Evolutionary conservation across 92 coral and sea anemone species (phyloP), one percentile per base, ranked within the genome.

Genomic region (Bergia sp.): DNA sequence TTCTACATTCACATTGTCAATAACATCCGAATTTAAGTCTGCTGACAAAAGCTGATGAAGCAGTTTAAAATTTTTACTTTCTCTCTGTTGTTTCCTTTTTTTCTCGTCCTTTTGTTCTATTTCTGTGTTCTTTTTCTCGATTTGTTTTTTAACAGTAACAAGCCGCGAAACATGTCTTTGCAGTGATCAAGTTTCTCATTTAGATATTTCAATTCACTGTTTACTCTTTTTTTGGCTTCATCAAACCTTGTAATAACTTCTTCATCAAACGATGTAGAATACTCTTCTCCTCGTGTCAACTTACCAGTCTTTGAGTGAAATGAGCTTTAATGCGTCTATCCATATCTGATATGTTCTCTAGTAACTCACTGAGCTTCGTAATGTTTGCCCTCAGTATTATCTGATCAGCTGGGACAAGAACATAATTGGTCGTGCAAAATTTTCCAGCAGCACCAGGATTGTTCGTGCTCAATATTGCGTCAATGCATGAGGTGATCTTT

Each of bases 61-160:
- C 29, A 86, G 89, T 88, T 76, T 23, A 73, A 83, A 88, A 88
- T 91, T 84, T 72, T 88, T 69, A 20, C 45, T 47, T 69, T 90
- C 84, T 81, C 88, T 77, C 79, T 86, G 86, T 45, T 78, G 42
- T 55, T 78, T 82, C 79, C 82, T 71, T 71, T 91, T 91, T 72
- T 88, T 81, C 86, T 89, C 79, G 85, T 91, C 73, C 87, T 82
- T 91, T 82, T 85, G 89, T 91, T 91, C 78, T 91, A 88, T 82
- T 85, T 91, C 75, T 76, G 55, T 79, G 94, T 80, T 87, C 80
- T 80, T 80, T 85, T 85, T 44, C 81, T 89, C 55, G 85, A 89
- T 86, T 92, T 89, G 91, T 85, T 89, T 85, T 85, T 89, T 15
- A 89, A 53, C 86, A 91, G 83, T 86, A 86, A 76, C 73, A 81